A percentile compares a stretch with the other conserved stretches of the same genome.
These are phyloP conservation scores for Drosophila sucinea DNA, from an alignment of 1,140 invertebrate species.

Conservation along the genomic window DNA sequence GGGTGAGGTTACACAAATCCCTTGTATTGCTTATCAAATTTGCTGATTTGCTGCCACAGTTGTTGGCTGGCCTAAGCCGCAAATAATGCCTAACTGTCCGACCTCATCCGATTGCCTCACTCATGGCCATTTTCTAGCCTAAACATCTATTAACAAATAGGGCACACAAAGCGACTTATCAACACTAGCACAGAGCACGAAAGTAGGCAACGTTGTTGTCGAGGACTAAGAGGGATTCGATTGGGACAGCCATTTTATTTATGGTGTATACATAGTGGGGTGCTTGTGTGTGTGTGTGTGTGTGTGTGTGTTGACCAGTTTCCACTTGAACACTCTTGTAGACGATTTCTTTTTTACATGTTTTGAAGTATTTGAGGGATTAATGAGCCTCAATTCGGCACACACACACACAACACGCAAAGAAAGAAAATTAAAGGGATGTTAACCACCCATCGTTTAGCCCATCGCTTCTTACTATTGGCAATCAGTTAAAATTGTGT, in stretches of 20 bases:
- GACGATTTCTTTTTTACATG: conserved; percentile 68
- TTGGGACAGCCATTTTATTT: conserved; percentile 48
- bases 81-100: conserved; percentile 65
- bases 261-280: conserved; percentile 15
- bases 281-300: conserved; percentile 22
- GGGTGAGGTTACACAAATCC: conserved; percentile 48
- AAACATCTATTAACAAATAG: conserved; percentile 71
- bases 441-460: conserved; percentile 21
- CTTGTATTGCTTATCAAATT: conserved; percentile 80
- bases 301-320: conserved; percentile 57
- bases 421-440: conserved; percentile 70
- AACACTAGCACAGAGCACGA: conserved; percentile 67
- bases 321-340: conserved; percentile 78
- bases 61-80: conserved; percentile 61
- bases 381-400: conserved; percentile 77
- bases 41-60: conserved; percentile 76
- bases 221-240: conserved; percentile 10
- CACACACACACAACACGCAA: conserved; percentile 19
- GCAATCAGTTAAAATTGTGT: conserved; percentile 63
- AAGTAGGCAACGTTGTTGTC: conserved; percentile 57
- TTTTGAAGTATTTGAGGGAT: conserved; percentile 74
- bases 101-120: conserved; percentile 1
- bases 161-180: conserved; percentile 74
- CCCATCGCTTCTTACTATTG: conserved; percentile 39
- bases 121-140: conserved; percentile 38